Evolutionary conservation across 2,797 vertebrate genomes (phyloP), one percentile per base, ranked within the genome.

Genomic region (Enteromius fasciolatus): DNA sequence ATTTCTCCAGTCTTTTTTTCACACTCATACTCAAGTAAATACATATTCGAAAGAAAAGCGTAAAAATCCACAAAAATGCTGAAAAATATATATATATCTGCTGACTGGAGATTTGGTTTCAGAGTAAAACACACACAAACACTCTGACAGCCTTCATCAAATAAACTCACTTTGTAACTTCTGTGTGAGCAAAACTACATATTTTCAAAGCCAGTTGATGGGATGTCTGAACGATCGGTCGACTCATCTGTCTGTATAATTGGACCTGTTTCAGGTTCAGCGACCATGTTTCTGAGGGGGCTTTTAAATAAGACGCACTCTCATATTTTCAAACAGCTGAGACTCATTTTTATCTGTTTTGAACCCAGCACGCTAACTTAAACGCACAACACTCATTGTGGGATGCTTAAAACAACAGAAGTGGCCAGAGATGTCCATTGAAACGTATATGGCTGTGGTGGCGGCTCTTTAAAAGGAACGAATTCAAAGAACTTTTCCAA

Each of bases 151-250:
- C 50, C 20, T 81, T 33, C 68, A 66, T 50, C 33, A 75, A 67
- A 23, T 25, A 67, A 67, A 50, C 44, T 23, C 14, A 78, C 20
- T 67, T 52, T 78, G 18, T 78, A 66, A 67, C 76, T 64, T 28
- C 3, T 46, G 75, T 41, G 41, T 46, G 59, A 14, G 25, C 23
- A 64, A 77, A 77, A 64, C 8, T 18, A 20, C 57, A 44, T 14
- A 7, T 77, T 64, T 77, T 77, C 39, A 77, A 77, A 64, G 87
- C 61, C 36, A 83, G 80, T 46, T 80, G 85, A 86, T 86, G 81
- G 81, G 78, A 63, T 78, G 72, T 87, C 69, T 86, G 83, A 81
- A 84, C 73, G 50, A 41, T 78, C 68, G 66, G 18, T 44, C 31
- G 9, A 57, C 70, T 46, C 15, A 80, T 84, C 52, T 83, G 36